These are phyloP conservation scores for Microcebus ravelobensis DNA, from an alignment of 2,113 vertebrate species.

Conservation along the genomic window DNA sequence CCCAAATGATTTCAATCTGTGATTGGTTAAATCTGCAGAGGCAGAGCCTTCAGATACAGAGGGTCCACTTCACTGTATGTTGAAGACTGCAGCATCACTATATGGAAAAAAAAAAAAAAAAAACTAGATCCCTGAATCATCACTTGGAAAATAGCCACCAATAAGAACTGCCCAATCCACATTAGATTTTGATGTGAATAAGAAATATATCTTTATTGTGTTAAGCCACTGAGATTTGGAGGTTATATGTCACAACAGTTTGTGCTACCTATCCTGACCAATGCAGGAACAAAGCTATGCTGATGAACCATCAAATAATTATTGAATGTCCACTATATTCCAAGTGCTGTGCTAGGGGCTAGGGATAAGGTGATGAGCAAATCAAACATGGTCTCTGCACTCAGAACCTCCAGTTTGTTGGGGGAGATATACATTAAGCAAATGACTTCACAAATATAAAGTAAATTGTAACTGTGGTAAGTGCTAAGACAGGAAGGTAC, in stretches of 20 bases:
- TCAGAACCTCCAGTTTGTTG: background rate
- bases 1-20: background rate
- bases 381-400: background rate
- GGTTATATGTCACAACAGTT: background rate
- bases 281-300: background rate
- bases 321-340: background rate
- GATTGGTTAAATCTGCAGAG: background rate
- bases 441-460: background rate
- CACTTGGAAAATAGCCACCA: background rate
- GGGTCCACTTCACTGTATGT: background rate
- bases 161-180: background rate
- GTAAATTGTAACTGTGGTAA: background rate
- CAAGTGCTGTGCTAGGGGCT: background rate
- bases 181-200: background rate
- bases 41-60: background rate
- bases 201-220: background rate
- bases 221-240: background rate
- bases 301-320: background rate
- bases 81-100: background rate
- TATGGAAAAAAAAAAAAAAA: constrained; percentile 12
- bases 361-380: background rate
- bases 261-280: background rate
- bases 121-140: background rate
- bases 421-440: background rate
- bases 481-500: background rate